Percentiles rank a stretch among this genome's conserved stretches.
phyloP scores from a whole-genome alignment of 1,140 invertebrate genomes.

The Parasteatoda tepidariorum region DNA sequence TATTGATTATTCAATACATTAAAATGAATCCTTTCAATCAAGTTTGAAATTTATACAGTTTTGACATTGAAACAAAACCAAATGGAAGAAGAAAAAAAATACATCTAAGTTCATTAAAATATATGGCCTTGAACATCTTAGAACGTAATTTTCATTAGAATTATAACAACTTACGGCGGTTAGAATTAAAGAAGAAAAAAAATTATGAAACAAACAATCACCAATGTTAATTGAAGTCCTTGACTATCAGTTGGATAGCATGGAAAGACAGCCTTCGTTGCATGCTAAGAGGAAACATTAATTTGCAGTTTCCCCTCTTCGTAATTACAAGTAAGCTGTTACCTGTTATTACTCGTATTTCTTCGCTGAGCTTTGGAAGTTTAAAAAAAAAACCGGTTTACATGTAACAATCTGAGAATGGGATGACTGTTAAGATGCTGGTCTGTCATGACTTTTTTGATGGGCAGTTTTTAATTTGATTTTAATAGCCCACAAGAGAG shows the following conservation, averaged over 20 bases:
- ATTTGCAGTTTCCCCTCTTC: conserved; percentile 53
- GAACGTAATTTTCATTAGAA: conserved; percentile 54
- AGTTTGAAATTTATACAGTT: too few species aligned
- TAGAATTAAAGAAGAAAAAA: background rate
- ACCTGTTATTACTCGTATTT: conserved; percentile 56
- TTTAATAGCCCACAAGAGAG: background rate
- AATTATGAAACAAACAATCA: conserved; percentile 3
- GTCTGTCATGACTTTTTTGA: conserved; percentile 3
- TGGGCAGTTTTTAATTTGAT: conserved; percentile 5
- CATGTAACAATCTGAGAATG: background rate
- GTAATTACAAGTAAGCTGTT: conserved; percentile 45
- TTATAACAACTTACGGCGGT: conserved; percentile 25
- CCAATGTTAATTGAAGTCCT: conserved; percentile 40
- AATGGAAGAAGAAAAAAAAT: background rate
- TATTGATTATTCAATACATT: too few species aligned
- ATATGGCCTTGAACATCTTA: conserved; percentile 16
- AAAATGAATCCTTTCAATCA: too few species aligned
- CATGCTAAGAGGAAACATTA: conserved; percentile 19
- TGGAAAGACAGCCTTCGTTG: conserved; percentile 6
- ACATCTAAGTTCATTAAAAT: background rate
- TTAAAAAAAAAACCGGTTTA: conserved; percentile 36
- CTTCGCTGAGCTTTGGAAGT: conserved; percentile 36
- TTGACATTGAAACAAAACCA: background rate
- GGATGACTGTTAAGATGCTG: background rate
- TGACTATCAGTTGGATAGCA: conserved; percentile 10